phyloP scores from a whole-genome alignment of 2,888 invertebrate genomes.

The Isoperla grammatica region DNA sequence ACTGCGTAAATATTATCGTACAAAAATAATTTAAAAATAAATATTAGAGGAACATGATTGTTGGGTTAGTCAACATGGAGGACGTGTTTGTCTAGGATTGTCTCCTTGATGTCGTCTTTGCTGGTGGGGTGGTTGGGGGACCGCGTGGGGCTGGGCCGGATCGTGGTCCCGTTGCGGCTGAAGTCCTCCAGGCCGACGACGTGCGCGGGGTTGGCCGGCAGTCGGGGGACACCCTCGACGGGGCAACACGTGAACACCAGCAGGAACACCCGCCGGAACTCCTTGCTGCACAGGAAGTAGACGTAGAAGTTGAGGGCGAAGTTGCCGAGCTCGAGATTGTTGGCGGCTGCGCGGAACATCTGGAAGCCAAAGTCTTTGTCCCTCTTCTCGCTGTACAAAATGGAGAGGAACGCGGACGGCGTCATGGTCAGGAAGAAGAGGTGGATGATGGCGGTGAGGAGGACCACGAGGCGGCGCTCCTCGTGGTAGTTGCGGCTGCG shows the following conservation, averaged over 20 bases:
- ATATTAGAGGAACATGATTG: too few species aligned
- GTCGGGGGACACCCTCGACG: background rate
- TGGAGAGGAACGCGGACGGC: conserved; percentile 45
- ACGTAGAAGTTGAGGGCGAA: conserved; percentile 50
- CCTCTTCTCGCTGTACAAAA: conserved; percentile 42
- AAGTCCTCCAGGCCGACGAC: conserved; percentile 29
- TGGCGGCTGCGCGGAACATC: conserved; percentile 45
- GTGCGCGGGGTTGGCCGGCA: background rate
- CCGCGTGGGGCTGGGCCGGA: conserved; percentile 25
- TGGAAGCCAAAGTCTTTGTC: conserved; percentile 38
- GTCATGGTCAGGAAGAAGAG: conserved; percentile 47
- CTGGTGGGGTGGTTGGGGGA: conserved; percentile 1
- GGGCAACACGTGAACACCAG: conserved; percentile 20
- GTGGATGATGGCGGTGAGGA: conserved; percentile 45
- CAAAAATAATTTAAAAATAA: too few species aligned
- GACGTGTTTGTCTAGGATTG: conserved; percentile 1
- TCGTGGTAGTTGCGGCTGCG: conserved; percentile 39
- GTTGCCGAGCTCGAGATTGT: conserved; percentile 46
- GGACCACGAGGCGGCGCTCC: conserved; percentile 44
- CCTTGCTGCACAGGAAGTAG: conserved; percentile 43
- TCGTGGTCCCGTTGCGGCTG: conserved; percentile 30
- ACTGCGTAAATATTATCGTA: too few species aligned
- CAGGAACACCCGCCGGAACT: conserved; percentile 39
- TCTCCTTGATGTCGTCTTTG: conserved; percentile 5
- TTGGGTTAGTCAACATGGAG: background rate